These are phyloP conservation scores for Cerceris rybyensis DNA, from an alignment of 2,888 invertebrate genomes.

Conservation along the genomic window DNA sequence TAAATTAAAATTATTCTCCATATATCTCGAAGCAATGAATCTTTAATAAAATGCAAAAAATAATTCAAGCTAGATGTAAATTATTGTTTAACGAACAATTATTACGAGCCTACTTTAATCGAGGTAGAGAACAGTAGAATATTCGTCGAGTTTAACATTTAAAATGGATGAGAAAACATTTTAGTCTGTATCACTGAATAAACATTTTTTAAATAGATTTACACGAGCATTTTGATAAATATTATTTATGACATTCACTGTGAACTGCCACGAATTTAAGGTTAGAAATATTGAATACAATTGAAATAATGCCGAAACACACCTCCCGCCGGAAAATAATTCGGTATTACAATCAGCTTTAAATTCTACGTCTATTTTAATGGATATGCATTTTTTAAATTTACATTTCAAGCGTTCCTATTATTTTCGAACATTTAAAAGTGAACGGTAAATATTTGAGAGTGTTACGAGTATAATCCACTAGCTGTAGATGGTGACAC, in stretches of 20 bases:
- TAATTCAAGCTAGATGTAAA: too few species aligned
- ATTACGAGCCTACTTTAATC: too few species aligned
- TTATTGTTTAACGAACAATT: too few species aligned
- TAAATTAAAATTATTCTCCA: neutral
- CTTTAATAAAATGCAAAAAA: too few species aligned
- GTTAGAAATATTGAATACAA: constrained; percentile 34
- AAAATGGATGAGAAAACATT: neutral
- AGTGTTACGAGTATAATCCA: constrained; percentile 20
- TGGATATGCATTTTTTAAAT: constrained; percentile 22
- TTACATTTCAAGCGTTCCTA: constrained; percentile 23
- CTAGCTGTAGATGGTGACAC: constrained; percentile 49
- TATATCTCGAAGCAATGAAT: too few species aligned
- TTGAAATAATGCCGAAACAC: constrained; percentile 3
- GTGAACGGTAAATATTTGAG: constrained; percentile 53
- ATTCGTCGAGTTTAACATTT: neutral
- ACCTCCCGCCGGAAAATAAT: constrained; percentile 27
- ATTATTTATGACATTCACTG: constrained; percentile 29
- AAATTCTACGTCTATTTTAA: constrained; percentile 12
- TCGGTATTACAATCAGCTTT: constrained; percentile 4
- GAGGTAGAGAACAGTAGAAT: neutral
- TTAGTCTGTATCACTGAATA: neutral
- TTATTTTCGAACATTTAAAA: constrained; percentile 43
- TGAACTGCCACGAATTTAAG: constrained; percentile 24
- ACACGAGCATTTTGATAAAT: constrained; percentile 12
- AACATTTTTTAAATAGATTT: constrained; percentile 2